Evolutionary conservation across 1,140 invertebrate species (phyloP).

Genomic region (Drosophila miranda): DNA sequence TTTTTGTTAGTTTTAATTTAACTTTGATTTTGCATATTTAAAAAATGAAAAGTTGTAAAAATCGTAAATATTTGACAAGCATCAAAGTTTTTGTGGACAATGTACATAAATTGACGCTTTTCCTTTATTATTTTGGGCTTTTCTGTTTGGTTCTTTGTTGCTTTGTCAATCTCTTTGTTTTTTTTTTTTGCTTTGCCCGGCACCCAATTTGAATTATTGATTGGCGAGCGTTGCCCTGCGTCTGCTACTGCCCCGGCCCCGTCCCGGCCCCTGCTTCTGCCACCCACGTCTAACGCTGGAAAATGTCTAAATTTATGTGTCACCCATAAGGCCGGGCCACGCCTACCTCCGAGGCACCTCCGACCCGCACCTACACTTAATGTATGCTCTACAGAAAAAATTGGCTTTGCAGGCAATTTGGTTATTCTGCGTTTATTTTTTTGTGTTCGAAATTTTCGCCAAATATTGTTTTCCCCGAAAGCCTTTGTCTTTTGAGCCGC

Average conservation of each 20-base stretch:
- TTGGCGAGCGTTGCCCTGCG: constrained; percentile 49
- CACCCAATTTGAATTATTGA: constrained; percentile 77
- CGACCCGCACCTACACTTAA: constrained; percentile 40
- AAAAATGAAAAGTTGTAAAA: no score
- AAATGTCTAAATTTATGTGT: constrained; percentile 71
- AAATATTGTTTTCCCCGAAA: constrained; percentile 45
- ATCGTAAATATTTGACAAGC: no score
- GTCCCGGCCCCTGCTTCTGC: not conserved
- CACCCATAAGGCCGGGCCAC: constrained; percentile 53
- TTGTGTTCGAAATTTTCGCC: constrained; percentile 3
- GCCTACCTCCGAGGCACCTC: constrained; percentile 25
- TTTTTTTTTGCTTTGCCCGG: constrained; percentile 25
- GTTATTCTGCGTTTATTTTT: constrained; percentile 31
- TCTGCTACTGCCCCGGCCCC: not conserved
- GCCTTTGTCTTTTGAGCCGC: constrained; percentile 74
- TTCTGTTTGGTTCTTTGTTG: constrained; percentile 28
- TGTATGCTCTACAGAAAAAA: constrained; percentile 34
- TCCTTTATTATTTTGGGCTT: constrained; percentile 17
- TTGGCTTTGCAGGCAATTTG: constrained; percentile 72
- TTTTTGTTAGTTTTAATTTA: no score
- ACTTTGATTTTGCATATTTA: no score
- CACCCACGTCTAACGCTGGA: constrained; percentile 24
- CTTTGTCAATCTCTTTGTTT: constrained; percentile 4
- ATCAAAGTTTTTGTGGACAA: no score
- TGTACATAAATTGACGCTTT: not conserved